phyloP scores from a whole-genome alignment of 2,797 vertebrate species.

The Cyclura pinguis region DNA sequence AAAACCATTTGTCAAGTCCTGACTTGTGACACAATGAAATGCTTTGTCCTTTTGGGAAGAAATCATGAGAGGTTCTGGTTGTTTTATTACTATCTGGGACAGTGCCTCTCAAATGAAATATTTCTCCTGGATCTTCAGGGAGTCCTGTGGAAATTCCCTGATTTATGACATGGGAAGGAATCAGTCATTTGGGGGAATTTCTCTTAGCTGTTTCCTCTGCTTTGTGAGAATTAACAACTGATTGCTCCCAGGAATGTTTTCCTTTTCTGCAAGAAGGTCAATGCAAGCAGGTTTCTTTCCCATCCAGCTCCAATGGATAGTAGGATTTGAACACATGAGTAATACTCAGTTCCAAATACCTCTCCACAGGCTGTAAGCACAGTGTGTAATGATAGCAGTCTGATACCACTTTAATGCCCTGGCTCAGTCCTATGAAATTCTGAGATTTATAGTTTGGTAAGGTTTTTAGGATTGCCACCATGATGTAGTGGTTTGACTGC shows the following conservation, averaged over 20 bases:
- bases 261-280: too few species aligned
- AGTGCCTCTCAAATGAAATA: constrained; percentile 65
- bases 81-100: constrained; percentile 33
- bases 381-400: too few species aligned
- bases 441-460: too few species aligned
- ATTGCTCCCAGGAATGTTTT: neutral
- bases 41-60: constrained; percentile 61
- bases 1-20: constrained; percentile 46
- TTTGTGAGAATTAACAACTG: neutral
- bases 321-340: neutral
- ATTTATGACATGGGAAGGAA: neutral
- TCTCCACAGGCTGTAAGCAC: neutral
- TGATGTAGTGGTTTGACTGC: too few species aligned
- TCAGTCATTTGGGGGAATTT: neutral
- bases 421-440: too few species aligned
- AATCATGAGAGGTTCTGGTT: constrained; percentile 53
- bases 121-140: constrained; percentile 30
- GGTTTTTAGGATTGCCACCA: too few species aligned
- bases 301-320: neutral
- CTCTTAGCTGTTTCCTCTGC: too few species aligned
- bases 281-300: neutral
- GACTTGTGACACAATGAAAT: constrained; percentile 60
- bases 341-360: neutral
- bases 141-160: constrained; percentile 30
- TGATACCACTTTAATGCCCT: too few species aligned